Evolutionary conservation across 1,140 invertebrate genomes (phyloP).

Genomic region (Orius insidiosus): DNA sequence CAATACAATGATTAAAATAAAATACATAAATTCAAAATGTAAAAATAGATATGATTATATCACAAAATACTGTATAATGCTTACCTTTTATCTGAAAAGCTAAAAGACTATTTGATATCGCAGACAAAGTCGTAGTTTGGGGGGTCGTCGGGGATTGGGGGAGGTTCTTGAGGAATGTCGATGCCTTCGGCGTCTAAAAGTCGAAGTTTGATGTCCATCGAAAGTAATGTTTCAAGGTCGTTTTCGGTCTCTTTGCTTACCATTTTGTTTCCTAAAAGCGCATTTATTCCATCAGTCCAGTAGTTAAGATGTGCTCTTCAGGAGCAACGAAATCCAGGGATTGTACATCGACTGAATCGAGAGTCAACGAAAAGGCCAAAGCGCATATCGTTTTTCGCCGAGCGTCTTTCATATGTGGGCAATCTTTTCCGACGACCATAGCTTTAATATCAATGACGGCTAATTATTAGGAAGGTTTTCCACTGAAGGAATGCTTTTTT

Average conservation of each 20-base stretch:
- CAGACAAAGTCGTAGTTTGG: constrained; percentile 70
- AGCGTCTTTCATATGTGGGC: constrained; percentile 82
- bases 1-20: too few species aligned
- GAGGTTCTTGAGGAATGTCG: constrained; percentile 82
- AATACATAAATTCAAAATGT: too few species aligned
- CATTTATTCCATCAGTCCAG: constrained; percentile 93
- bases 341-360: constrained; percentile 53
- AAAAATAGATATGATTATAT: too few species aligned
- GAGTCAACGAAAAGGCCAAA: constrained; percentile 71
- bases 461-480: constrained; percentile 77
- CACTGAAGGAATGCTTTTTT: constrained; percentile 66
- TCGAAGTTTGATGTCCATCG: constrained; percentile 91
- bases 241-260: constrained; percentile 69
- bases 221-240: constrained; percentile 79
- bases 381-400: constrained; percentile 61
- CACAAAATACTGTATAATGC: too few species aligned
- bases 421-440: constrained; percentile 77
- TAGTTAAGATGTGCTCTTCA: constrained; percentile 76
- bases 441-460: constrained; percentile 76
- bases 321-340: constrained; percentile 84
- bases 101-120: constrained; percentile 8
- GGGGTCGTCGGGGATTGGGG: constrained; percentile 73
- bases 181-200: constrained; percentile 88
- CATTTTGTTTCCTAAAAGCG: constrained; percentile 75
- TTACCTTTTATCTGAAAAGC: background rate